phyloP scores from a whole-genome alignment of 2,797 vertebrate species.

The Discoglossus pictus region DNA sequence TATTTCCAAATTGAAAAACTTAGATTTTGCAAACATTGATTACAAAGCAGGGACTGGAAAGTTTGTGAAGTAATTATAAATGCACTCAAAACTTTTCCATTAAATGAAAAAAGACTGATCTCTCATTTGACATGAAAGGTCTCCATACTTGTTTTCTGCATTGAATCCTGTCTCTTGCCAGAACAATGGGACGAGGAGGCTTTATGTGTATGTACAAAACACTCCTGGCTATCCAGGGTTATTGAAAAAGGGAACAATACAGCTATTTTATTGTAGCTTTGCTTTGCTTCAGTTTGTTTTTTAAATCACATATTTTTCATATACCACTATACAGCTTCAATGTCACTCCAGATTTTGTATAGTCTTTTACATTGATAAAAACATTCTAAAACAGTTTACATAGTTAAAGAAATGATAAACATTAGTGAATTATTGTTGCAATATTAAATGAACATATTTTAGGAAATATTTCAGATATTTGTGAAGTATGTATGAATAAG shows the following conservation, averaged over 20 bases:
- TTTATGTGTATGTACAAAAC: neutral
- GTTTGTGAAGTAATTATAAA: conserved; percentile 36
- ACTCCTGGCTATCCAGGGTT: neutral
- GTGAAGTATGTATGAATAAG: no score
- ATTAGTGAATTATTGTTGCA: no score
- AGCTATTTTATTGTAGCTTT: no score
- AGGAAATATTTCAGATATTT: no score
- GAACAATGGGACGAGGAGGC: neutral
- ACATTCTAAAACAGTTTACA: no score
- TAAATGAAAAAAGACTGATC: conserved; percentile 40
- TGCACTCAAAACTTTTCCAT: conserved; percentile 40
- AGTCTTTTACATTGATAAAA: no score
- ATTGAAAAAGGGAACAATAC: neutral
- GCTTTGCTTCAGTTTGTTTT: no score
- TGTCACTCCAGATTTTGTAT: no score
- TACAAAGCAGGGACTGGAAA: conserved; percentile 15
- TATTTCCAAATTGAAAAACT: conserved; percentile 31
- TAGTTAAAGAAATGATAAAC: no score
- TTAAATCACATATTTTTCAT: no score
- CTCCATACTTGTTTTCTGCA: neutral
- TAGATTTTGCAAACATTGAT: conserved; percentile 5
- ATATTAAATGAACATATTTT: no score
- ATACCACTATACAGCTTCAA: no score
- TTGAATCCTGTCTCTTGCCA: neutral
- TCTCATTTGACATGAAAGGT: conserved; percentile 18